Conservation (phyloP, 2,888 invertebrate species). For the Volucella zonaria region DNA sequence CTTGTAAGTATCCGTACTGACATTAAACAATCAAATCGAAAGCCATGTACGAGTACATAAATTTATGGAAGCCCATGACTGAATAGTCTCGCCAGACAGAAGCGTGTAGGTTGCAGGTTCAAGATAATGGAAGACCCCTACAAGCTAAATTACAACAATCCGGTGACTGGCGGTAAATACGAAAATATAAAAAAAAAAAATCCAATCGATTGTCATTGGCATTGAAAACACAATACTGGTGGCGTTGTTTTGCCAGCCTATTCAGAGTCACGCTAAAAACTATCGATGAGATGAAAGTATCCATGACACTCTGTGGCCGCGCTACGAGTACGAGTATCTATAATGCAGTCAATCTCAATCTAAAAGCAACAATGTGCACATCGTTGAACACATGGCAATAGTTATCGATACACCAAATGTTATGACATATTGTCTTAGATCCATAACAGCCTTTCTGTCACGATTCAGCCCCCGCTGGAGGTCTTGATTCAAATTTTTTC, state of each 20-base stretch:
- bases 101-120: constrained; percentile 36
- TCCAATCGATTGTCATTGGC: constrained; percentile 42
- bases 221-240: constrained; percentile 40
- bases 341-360: constrained; percentile 18
- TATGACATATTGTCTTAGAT: constrained; percentile 67
- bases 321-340: background rate
- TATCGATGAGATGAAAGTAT: constrained; percentile 34
- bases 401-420: constrained; percentile 55
- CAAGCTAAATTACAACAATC: constrained; percentile 19
- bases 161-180: constrained; percentile 27
- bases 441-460: constrained; percentile 56
- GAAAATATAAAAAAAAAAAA: background rate
- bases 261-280: constrained; percentile 20
- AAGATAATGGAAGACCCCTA: constrained; percentile 48
- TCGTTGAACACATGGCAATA: constrained; percentile 13
- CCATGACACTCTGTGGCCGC: background rate
- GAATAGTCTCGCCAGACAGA: constrained; percentile 15
- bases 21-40: too few species aligned
- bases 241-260: background rate
- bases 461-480: constrained; percentile 45
- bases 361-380: constrained; percentile 10
- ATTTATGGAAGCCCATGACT: constrained; percentile 7
- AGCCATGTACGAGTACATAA: background rate
- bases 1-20: too few species aligned
- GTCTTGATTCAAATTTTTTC: constrained; percentile 28